These are phyloP conservation scores for Montipora efflorescens DNA, from an alignment of 64 coral and sea anemone genomes.

Conservation along the genomic window DNA sequence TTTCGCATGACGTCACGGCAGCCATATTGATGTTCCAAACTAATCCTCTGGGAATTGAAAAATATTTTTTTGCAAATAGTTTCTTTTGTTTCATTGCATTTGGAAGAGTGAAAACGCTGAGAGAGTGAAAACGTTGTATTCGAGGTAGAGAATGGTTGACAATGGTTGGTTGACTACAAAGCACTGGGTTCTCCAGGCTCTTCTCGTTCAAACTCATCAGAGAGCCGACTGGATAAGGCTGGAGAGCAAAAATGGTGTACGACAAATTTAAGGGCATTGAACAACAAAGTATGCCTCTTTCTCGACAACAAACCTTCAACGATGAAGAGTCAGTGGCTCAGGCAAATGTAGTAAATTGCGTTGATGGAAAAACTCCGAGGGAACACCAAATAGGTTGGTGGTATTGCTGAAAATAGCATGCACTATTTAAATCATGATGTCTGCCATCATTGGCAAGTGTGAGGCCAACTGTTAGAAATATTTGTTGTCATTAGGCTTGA, in stretches of 20 bases:
- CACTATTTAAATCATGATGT: too few relatives aligned
- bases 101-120: too few relatives aligned
- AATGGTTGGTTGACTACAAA: too few relatives aligned
- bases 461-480: background rate
- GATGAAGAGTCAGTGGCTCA: constrained; percentile 60
- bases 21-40: too few relatives aligned
- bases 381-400: constrained; percentile 88
- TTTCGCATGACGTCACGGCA: too few relatives aligned
- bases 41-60: too few relatives aligned
- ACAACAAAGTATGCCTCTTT: constrained; percentile 42
- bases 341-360: constrained; percentile 76
- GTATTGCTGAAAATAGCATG: background rate
- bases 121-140: too few relatives aligned
- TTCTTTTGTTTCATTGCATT: too few relatives aligned
- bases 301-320: constrained; percentile 20
- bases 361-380: constrained; percentile 81
- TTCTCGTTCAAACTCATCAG: background rate
- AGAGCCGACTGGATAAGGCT: background rate
- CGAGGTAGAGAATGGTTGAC: too few relatives aligned
- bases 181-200: background rate
- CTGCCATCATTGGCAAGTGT: background rate
- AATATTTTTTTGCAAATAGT: too few relatives aligned
- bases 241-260: constrained; percentile 76
- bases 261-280: constrained; percentile 82
- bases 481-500: too few relatives aligned